Evolutionary conservation across 1,140 invertebrate genomes (phyloP), one percentile per base, ranked within the genome.

Genomic region (Notospermus geniculatus): DNA sequence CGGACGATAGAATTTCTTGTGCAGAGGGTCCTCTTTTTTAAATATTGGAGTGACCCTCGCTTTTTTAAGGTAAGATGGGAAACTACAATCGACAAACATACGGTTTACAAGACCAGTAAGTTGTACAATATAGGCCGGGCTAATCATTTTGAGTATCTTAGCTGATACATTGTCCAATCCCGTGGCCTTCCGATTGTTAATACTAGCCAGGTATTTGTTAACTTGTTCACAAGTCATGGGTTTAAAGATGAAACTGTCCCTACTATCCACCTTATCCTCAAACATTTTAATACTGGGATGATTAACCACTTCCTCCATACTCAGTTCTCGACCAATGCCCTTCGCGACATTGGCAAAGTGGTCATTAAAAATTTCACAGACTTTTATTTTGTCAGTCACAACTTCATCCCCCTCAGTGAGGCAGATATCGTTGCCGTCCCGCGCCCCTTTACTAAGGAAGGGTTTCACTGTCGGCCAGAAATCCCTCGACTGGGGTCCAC

Each of bases 321-420:
- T 41, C 23, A 19, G 7, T 28, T 43, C 7, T 25, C 36, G 39
- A 25, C 30, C 58, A 43, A 64, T 60, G 46, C 43, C 58, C 50
- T 22, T 55, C 4, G 59, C 59, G n/a, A 65, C 57, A 62, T 65
- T 65, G n/a, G 65, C 66, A 68, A 62, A 65, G 39, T 57, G 59
- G 52, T 65, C 29, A 7, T n/a, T 52, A 57, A 58, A 23, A 23
- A 43, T 23, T 23, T 22, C 19, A 9, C 1, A 11, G 9, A 57
- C 56, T 19, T n/a, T 15, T 17, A 9, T 23, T 22, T 23, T 60
- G 13, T 62, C 39, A 59, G 39, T 60, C 25, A 62, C 52, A 22
- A 68, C 39, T 2, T 29, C 22, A 62, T 65, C 29, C 1, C 60
- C 59, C 46, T 62, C 52, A 29, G 27, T 46, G 53, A 68, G 25